These are phyloP conservation scores for Tenthredo amoena DNA, from an alignment of 2,888 invertebrate genomes.

Conservation along the genomic window DNA sequence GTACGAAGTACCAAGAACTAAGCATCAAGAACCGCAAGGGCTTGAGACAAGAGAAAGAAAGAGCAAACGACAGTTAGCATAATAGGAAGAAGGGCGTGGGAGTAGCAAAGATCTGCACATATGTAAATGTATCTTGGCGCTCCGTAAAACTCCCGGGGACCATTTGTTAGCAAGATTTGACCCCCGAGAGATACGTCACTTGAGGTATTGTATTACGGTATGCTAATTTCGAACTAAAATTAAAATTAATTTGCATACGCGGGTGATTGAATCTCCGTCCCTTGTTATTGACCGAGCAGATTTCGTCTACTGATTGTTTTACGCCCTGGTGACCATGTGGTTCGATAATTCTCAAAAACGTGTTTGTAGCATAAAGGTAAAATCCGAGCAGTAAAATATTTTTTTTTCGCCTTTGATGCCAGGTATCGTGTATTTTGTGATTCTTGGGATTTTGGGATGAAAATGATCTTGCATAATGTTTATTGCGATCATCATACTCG, in stretches of 20 bases:
- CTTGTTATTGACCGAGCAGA: conserved; percentile 21
- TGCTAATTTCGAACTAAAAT: conserved; percentile 56
- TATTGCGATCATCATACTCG: conserved; percentile 25
- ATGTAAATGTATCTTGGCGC: conserved; percentile 26
- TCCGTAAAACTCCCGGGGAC: background rate
- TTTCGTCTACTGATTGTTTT: background rate
- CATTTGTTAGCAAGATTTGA: conserved; percentile 35
- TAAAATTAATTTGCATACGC: conserved; percentile 58
- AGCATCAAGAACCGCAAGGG: conserved; percentile 7
- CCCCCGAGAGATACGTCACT: conserved; percentile 28
- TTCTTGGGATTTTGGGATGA: background rate
- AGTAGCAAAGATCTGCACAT: conserved; percentile 15
- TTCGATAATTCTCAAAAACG: background rate
- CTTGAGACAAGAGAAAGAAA: background rate
- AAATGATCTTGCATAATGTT: background rate
- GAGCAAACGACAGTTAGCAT: background rate
- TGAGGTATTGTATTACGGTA: conserved; percentile 54
- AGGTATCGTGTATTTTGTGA: background rate
- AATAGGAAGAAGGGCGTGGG: conserved; percentile 30
- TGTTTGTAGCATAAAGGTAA: background rate
- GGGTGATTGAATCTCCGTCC: conserved; percentile 56
- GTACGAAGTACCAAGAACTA: background rate
- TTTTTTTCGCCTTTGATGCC: background rate
- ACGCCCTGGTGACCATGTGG: background rate
- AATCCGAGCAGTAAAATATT: background rate